phyloP scores from a whole-genome alignment of 2,797 vertebrate genomes.

The Dipus sagitta region DNA sequence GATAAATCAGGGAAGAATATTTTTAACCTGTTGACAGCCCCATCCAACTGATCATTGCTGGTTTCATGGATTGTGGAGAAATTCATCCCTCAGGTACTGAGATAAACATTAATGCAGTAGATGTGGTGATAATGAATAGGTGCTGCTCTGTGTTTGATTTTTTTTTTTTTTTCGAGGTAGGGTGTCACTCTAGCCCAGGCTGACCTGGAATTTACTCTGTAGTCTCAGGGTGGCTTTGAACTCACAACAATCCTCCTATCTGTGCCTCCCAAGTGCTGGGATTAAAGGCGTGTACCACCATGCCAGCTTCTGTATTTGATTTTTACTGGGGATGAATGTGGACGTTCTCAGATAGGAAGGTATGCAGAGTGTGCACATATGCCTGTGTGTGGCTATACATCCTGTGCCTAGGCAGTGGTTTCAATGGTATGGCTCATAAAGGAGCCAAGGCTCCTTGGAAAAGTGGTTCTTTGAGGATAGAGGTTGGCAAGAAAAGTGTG shows the following conservation, averaged over 20 bases:
- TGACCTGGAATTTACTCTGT: no score
- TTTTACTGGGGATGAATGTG: background rate
- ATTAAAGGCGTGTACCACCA: no score
- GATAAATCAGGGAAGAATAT: background rate
- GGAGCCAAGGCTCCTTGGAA: background rate
- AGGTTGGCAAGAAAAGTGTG: rapidly evolving
- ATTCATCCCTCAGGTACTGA: background rate
- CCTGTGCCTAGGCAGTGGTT: background rate
- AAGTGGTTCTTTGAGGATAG: background rate
- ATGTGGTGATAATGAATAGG: rapidly evolving
- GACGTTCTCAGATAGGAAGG: background rate
- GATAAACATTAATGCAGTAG: background rate
- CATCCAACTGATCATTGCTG: no score
- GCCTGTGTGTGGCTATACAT: no score
- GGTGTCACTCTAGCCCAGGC: no score
- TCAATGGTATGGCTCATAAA: background rate
- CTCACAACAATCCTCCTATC: no score
- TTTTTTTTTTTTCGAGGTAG: no score
- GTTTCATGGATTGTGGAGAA: background rate
- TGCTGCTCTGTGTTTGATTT: background rate
- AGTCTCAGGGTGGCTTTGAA: no score
- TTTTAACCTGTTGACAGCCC: background rate
- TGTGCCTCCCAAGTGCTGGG: no score
- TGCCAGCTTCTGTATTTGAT: no score
- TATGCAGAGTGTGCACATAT: rapidly evolving